Evolutionary conservation across 2,888 invertebrate genomes (phyloP).

Genomic region (Acronicta aceris): DNA sequence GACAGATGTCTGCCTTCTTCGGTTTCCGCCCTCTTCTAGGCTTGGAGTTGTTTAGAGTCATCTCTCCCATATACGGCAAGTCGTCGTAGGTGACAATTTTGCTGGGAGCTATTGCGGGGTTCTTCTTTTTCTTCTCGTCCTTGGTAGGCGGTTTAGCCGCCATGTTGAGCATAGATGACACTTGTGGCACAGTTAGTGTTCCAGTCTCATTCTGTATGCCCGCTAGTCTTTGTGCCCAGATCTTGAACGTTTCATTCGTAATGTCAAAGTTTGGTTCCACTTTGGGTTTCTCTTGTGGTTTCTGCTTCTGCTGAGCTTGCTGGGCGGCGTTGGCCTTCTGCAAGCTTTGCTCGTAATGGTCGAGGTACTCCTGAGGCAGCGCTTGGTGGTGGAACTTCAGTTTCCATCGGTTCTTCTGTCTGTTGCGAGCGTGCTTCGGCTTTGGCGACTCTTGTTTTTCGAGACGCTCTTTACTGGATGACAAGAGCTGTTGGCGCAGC

Average conservation of each 20-base stretch:
- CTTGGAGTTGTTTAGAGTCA: slow-evolving; percentile 96
- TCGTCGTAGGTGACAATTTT: slow-evolving; percentile 93
- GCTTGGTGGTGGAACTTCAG: slow-evolving; percentile 95
- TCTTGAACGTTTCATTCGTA: slow-evolving; percentile 91
- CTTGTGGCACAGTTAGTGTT: slow-evolving; percentile 68
- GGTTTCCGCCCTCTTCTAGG: slow-evolving; percentile 96
- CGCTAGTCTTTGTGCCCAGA: slow-evolving; percentile 93
- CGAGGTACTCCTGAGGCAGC: slow-evolving; percentile 93
- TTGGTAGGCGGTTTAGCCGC: slow-evolving; percentile 67
- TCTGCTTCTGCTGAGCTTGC: slow-evolving; percentile 66
- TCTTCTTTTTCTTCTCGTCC: slow-evolving; percentile 79
- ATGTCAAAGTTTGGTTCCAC: slow-evolving; percentile 77
- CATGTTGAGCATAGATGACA: slow-evolving; percentile 66
- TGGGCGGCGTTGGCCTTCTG: slow-evolving; percentile 87
- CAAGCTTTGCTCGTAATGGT: slow-evolving; percentile 93
- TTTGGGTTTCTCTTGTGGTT: slow-evolving; percentile 76
- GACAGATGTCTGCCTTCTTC: slow-evolving; percentile 97
- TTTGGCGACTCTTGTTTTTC: slow-evolving; percentile 75
- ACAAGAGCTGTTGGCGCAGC: slow-evolving; percentile 81
- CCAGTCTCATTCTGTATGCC: slow-evolving; percentile 91
- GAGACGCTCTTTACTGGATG: slow-evolving; percentile 79
- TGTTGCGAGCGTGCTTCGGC: slow-evolving; percentile 77
- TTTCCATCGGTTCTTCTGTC: slow-evolving; percentile 92
- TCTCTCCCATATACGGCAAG: slow-evolving; percentile 97
- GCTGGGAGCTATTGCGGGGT: slow-evolving; percentile 79